Evolutionary conservation across 2,888 invertebrate genomes (phyloP), one percentile per base, ranked within the genome.

Genomic region (Volucella inflata): DNA sequence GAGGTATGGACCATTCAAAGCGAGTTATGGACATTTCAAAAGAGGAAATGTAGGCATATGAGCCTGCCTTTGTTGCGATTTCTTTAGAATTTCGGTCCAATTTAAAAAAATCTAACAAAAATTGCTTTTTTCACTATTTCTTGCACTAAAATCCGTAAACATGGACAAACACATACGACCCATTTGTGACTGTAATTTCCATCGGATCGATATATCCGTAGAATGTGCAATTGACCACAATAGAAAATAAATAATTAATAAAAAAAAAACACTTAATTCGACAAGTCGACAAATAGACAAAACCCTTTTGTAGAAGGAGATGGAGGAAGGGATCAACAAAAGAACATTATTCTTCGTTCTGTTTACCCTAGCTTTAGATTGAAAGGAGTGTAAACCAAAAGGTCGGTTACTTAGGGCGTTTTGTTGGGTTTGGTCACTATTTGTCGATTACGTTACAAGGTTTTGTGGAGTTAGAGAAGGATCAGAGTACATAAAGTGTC

Each of bases 291-390:
- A n/a, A 59, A 10, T 2, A 59, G 42, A 4, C 1, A 48, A 48
- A 57, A 48, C n/a, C 55, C 36, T 48, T 57, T 48, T 10, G n/a
- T 12, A 40, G 50, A 65, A 42, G 44, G 16, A 67, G 12, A 55
- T 21, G 9, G 12, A 11, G 40, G 38, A 42, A 30, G 6, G 30
- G 30, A 30, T 30, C 30, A 30, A 30, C 30, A 30, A 40, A 60
- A 62, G 72, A 40, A 53, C 46, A 30, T 60, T 65, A 30, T 72
- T 50, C 14, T 44, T 36, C 50, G 12, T 59, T 65, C 57, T 51
- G 42, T 50, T 50, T 44, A n/a, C 30, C 40, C 40, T 57, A 36
- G 40, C 60, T 38, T 51, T n/a, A 2, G 14, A n/a, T 16, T 12
- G 16, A n/a, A 48, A 11, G 44, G 16, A 67, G 17, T 48, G 17